A percentile compares a stretch with the other conserved stretches of the same genome.
Conservation (phyloP, 2,797 vertebrate genomes). For the Oreonectes daqikongensis region DNA sequence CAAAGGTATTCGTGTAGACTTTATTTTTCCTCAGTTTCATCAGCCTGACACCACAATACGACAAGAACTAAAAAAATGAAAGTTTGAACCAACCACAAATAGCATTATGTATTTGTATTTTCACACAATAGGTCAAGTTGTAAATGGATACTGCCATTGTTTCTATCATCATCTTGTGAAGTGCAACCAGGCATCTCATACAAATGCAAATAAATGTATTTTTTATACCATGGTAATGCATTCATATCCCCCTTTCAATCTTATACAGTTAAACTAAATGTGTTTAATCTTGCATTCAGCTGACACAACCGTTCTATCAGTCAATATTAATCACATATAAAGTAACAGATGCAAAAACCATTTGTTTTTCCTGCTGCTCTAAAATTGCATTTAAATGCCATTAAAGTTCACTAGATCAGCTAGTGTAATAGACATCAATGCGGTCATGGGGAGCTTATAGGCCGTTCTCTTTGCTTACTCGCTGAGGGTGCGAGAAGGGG, state of each 20-base stretch:
- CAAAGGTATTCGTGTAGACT: neutral
- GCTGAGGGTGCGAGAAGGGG: slow-evolving; percentile 3
- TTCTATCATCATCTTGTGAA: neutral
- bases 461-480: neutral
- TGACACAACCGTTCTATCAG: slow-evolving; percentile 15
- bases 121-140: slow-evolving; percentile 47
- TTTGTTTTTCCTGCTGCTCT: slow-evolving; percentile 49
- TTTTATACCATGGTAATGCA: neutral
- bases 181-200: neutral
- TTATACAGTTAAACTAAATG: slow-evolving; percentile 39
- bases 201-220: slow-evolving; percentile 1
- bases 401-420: slow-evolving; percentile 62
- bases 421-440: slow-evolving; percentile 69
- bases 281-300: slow-evolving; percentile 36
- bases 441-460: slow-evolving; percentile 48
- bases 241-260: slow-evolving; percentile 14
- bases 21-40: neutral
- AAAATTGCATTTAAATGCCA: slow-evolving; percentile 77
- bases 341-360: slow-evolving; percentile 59
- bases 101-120: slow-evolving; percentile 23
- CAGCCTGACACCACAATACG: neutral
- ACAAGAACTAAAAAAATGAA: neutral
- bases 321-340: slow-evolving; percentile 60
- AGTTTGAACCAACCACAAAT: neutral
- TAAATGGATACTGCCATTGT: slow-evolving; percentile 19